Conservation (phyloP, 2,113 vertebrate genomes). For the Stercorarius parasiticus region DNA sequence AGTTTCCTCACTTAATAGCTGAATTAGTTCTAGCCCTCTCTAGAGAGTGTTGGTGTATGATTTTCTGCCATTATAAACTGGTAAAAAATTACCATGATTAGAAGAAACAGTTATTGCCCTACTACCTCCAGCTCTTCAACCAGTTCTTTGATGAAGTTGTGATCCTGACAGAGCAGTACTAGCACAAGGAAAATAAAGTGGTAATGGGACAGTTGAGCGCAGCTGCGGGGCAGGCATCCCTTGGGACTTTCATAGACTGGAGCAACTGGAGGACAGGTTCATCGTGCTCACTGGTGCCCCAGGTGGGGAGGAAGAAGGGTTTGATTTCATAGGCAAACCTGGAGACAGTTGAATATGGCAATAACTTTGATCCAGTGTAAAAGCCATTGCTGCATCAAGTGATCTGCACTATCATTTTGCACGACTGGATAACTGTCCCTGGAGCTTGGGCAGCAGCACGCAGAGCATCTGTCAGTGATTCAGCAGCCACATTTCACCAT, state of each 20-base stretch:
- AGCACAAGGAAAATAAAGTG: background rate
- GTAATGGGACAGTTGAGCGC: background rate
- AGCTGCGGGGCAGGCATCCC: background rate
- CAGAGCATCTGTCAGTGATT: background rate
- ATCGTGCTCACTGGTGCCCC: background rate
- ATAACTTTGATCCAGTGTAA: background rate
- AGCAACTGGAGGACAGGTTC: background rate
- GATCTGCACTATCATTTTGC: background rate
- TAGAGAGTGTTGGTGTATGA: background rate
- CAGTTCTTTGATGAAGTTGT: background rate
- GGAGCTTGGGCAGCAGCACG: accelerated
- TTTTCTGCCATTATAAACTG: background rate
- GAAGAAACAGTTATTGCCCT: background rate
- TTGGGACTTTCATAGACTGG: background rate
- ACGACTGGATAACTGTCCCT: accelerated
- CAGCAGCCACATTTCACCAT: background rate
- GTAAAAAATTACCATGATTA: background rate
- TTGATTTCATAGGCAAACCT: background rate
- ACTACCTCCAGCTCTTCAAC: background rate
- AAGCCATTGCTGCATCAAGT: background rate
- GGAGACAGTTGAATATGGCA: background rate
- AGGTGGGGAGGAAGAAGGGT: background rate
- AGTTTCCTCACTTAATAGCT: background rate
- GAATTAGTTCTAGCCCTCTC: background rate
- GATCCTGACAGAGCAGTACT: background rate